A percentile compares a stretch with the other conserved stretches of the same genome.
phyloP scores from a whole-genome alignment of 2,797 vertebrate species.

The Knipowitschia caucasica region DNA sequence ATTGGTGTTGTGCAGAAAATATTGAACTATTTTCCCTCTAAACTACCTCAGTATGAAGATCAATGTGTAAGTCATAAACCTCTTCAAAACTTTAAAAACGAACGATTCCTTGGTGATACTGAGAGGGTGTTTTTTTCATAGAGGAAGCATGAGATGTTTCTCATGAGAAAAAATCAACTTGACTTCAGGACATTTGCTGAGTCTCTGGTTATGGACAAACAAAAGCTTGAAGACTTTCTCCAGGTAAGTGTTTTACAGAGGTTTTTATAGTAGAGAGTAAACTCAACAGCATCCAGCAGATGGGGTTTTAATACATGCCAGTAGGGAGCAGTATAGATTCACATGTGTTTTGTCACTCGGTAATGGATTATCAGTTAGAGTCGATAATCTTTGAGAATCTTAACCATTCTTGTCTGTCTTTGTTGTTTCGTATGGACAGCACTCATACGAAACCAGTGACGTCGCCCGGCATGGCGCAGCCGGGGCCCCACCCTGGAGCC shows the following conservation, averaged over 20 bases:
- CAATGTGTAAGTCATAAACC: constrained; percentile 58
- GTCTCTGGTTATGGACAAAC: constrained; percentile 54
- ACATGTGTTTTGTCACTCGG: too few relatives aligned
- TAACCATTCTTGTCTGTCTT: too few relatives aligned
- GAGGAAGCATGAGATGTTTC: constrained; percentile 59
- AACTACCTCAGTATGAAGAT: constrained; percentile 62
- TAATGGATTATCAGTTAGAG: too few relatives aligned
- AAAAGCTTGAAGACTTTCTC: constrained; percentile 54
- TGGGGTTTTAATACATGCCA: constrained; percentile 9
- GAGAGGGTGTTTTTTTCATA: constrained; percentile 30
- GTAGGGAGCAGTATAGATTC: constrained; percentile 26
- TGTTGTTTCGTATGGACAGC: too few relatives aligned
- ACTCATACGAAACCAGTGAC: too few relatives aligned
- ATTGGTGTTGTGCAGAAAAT: constrained; percentile 57
- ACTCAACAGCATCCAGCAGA: background rate
- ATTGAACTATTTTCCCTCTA: constrained; percentile 60
- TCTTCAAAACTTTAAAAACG: background rate
- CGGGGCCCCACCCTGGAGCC: too few relatives aligned
- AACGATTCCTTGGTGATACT: too few relatives aligned
- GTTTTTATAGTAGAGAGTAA: too few relatives aligned
- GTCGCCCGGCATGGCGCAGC: too few relatives aligned
- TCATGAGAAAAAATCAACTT: constrained; percentile 68
- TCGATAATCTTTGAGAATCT: too few relatives aligned
- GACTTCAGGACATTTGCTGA: constrained; percentile 69
- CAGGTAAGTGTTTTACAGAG: constrained; percentile 37